Evolutionary conservation across 2,888 invertebrate species (phyloP).

Genomic region (Meta bourneti): DNA sequence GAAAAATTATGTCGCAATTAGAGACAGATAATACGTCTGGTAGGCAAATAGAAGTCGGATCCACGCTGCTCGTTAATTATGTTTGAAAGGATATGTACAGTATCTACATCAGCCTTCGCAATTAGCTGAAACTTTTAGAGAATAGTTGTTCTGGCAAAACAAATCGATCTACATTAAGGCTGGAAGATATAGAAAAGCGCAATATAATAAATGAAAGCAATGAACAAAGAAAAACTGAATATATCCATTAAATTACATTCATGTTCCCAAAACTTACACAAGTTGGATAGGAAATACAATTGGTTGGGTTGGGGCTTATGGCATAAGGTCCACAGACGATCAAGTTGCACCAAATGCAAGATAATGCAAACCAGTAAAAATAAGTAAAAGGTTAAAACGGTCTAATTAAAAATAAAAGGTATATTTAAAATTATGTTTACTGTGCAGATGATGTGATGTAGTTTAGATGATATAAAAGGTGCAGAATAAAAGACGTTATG

Average conservation of each 20-base stretch:
- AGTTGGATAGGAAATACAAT: too few relatives aligned
- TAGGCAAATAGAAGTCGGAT: background rate
- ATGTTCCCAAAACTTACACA: too few relatives aligned
- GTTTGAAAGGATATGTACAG: background rate
- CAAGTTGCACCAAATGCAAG: too few relatives aligned
- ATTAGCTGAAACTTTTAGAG: background rate
- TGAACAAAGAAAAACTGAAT: background rate
- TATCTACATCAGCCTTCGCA: background rate
- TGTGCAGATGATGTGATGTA: too few relatives aligned
- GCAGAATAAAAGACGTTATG: too few relatives aligned
- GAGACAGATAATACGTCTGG: slow-evolving; percentile 13
- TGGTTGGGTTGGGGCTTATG: too few relatives aligned
- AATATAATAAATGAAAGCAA: background rate
- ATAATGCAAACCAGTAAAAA: too few relatives aligned
- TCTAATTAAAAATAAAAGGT: too few relatives aligned
- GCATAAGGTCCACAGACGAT: too few relatives aligned
- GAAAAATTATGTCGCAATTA: slow-evolving; percentile 56
- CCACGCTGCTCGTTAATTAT: background rate
- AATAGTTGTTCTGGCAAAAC: background rate
- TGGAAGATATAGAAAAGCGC: background rate
- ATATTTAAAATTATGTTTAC: too few relatives aligned
- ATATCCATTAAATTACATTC: background rate
- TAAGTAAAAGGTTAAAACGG: too few relatives aligned
- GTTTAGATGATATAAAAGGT: too few relatives aligned
- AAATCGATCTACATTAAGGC: background rate